Base-by-base conservation (phyloP, 2,113 vertebrate genomes). In the Albula glossodonta region DNA sequence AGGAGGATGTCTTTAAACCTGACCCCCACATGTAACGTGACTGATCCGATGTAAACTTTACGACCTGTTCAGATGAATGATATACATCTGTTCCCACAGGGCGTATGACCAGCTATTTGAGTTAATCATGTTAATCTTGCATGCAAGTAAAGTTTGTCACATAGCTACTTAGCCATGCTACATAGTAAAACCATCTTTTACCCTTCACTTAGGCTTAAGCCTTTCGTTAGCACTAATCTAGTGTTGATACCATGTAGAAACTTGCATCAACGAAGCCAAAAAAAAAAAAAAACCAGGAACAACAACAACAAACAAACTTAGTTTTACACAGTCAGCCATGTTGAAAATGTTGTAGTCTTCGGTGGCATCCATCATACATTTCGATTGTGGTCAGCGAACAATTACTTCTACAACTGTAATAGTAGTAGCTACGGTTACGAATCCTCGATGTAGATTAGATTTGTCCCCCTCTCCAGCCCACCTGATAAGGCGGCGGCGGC, bases 401-500 rank as follows among this genome's bases (percentile, higher is more conserved):
- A 22, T 66, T 22, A 79, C 12, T 79, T 5, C 15, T 79, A 13
- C 31, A 79, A 5, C 15, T 78, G 17, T 17, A 79, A 50, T 48
- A 5, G 48, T 79, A 49, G 15, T 56, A 31, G 70, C 4, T 17
- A 79, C 49, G 3, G 41, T 15, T 79, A 31, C 19, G 41, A 85
- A 77, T 60, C 84, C 84, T 9, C 84, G 77, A 51, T 15, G 53
- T 80, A 17, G 84, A 85, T 79, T 63, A 80, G 83, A 66, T 48
- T 8, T 15, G 41, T 53, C 15, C n/a, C 41, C 25, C 89, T 78
- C 17, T n/a, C 53, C 52, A 82, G 79, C 87, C 88, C 86, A 93
- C 94, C 93, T 94, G 91, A 89, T 96, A 96, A 51, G 95, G 93
- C 88, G 92, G 95, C 60, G 95, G 93, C 52, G 93, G 93, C 84